These are phyloP conservation scores for Celastrina argiolus DNA, from an alignment of 2,888 invertebrate species.

Conservation along the genomic window DNA sequence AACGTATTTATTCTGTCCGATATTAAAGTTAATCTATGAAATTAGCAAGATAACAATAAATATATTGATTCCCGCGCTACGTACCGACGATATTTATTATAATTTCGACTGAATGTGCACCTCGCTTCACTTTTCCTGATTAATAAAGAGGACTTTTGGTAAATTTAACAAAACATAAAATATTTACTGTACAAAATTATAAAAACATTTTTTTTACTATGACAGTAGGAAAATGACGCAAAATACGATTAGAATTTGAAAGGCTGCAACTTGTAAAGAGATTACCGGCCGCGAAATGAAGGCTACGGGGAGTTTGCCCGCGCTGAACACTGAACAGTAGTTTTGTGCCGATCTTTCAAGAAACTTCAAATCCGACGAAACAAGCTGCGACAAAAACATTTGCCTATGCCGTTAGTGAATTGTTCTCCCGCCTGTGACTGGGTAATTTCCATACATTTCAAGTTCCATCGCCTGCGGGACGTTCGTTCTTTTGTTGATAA, in stretches of 20 bases:
- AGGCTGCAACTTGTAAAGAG: neutral
- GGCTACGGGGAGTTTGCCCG: constrained; percentile 4
- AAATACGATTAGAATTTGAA: neutral
- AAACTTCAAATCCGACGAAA: constrained; percentile 65
- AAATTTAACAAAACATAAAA: too few species aligned
- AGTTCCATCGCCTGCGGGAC: constrained; percentile 78
- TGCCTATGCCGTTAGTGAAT: constrained; percentile 77
- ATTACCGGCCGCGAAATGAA: neutral
- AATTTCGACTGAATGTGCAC: too few species aligned
- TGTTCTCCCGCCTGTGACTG: constrained; percentile 76
- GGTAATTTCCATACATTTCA: constrained; percentile 79
- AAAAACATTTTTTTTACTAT: too few species aligned
- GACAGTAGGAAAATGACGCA: neutral
- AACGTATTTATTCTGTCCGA: constrained; percentile 68
- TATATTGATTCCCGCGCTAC: neutral
- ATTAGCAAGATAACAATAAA: constrained; percentile 44
- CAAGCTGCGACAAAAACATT: constrained; percentile 76
- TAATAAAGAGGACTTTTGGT: too few species aligned
- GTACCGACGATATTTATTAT: neutral
- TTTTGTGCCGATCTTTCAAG: constrained; percentile 36
- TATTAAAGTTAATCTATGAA: constrained; percentile 58
- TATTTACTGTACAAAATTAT: too few species aligned
- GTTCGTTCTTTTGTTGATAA: constrained; percentile 79
- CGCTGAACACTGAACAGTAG: constrained; percentile 28
- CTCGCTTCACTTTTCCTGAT: too few species aligned